These are phyloP conservation scores for Hassar affinis DNA, from an alignment of 2,113 vertebrate genomes.

Conservation along the genomic window DNA sequence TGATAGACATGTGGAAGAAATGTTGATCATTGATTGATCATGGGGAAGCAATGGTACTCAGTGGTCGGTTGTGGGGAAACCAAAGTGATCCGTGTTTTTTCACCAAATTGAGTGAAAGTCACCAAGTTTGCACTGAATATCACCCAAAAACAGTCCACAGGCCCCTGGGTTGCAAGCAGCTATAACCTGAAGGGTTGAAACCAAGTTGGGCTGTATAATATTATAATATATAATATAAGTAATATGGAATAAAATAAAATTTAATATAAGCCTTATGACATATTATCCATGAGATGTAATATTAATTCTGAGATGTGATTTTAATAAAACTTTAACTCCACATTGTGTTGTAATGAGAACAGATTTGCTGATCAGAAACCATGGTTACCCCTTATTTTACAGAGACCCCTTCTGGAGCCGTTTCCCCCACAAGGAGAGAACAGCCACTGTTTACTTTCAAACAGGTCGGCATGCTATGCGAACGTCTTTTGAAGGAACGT, in stretches of 20 bases:
- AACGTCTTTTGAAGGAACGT: conserved; percentile 94
- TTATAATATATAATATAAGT: too few relatives aligned
- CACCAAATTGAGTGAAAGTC: not conserved
- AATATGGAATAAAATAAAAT: too few relatives aligned
- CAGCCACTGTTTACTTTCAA: conserved; percentile 95
- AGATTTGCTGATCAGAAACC: not conserved
- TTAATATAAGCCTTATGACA: not conserved
- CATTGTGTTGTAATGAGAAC: not conserved
- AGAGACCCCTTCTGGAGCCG: conserved; percentile 83
- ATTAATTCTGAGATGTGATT: too few relatives aligned
- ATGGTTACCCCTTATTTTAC: not conserved
- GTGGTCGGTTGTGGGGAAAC: too few relatives aligned
- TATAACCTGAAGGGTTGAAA: not conserved
- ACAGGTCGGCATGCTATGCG: conserved; percentile 98
- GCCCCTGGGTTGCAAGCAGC: not conserved
- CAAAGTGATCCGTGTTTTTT: too few relatives aligned
- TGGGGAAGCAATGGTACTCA: too few relatives aligned
- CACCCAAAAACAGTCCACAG: not conserved
- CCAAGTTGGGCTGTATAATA: not conserved
- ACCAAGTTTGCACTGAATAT: not conserved
- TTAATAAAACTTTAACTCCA: not conserved
- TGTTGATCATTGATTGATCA: too few relatives aligned
- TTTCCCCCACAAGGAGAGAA: conserved; percentile 92
- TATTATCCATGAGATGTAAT: too few relatives aligned
- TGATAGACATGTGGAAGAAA: too few relatives aligned